Evolutionary conservation across 1,140 invertebrate species (phyloP), one percentile per base, ranked within the genome.

Genomic region (Limonius californicus): DNA sequence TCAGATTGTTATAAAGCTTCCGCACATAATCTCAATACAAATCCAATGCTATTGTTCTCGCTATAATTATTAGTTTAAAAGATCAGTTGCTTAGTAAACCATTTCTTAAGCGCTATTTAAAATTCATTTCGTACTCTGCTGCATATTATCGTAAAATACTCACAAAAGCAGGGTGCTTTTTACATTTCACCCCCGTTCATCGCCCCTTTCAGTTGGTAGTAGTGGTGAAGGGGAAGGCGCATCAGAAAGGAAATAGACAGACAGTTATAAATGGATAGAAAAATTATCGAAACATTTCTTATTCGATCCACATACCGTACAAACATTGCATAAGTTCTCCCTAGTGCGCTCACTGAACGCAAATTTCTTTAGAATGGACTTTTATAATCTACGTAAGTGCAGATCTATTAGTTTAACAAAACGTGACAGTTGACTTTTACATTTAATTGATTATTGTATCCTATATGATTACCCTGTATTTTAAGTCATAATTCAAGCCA

Each of bases 201-300:
- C 35, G 56, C 59, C 14, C 50, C 59, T 47, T 50, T 30, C n/a
- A 54, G 47, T 21, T 50, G 62, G 61, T 65, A 32, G 62, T 53
- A 61, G 65, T 68, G 65, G 65, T 45, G 64, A 70, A 50, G 45
- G 70, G 70, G 69, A 72, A 68, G 71, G 72, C 70, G 69, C 73
- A 74, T 72, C 73, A 73, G 69, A 76, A 72, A 75, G 76, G 75
- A 77, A 78, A 77, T 73, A 76, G 75, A 77, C 72, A 74, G 77
- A 78, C 76, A 77, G 76, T 71, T 78, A 78, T 78, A 77, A 78
- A 78, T 78, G 77, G 70, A 75, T 74, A 73, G 77, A 77, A 77
- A 78, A 77, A 77, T 77, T 77, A 77, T 77, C 75, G 73, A 70
- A 75, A 70, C 73, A 72, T 76, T 76, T 73, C 75, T 76, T 73